Percentiles rank a stretch among this genome's conserved stretches.
Evolutionary conservation across 2,113 vertebrate species (phyloP).

Genomic region (Drymodes brunneopygia): DNA sequence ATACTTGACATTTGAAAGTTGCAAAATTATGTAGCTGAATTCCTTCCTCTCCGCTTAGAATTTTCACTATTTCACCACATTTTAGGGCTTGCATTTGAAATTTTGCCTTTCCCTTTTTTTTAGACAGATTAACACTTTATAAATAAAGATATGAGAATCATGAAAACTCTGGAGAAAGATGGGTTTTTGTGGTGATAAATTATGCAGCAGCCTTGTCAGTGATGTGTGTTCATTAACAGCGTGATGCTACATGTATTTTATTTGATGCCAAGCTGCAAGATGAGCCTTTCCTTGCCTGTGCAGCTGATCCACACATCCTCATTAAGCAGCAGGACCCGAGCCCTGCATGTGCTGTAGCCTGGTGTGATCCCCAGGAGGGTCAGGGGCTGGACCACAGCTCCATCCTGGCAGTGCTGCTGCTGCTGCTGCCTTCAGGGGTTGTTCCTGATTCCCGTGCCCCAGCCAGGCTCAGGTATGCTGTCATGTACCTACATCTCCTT

Average conservation of each 20-base stretch:
- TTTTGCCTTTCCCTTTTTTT: not conserved
- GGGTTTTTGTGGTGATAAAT: not conserved
- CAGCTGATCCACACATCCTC: not conserved
- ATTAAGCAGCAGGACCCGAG: not conserved
- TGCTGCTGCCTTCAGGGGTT: not conserved
- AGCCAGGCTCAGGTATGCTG: not conserved
- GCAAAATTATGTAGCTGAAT: not conserved
- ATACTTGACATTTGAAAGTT: not conserved
- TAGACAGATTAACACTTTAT: not conserved
- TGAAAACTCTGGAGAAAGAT: not conserved
- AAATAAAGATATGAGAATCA: not conserved
- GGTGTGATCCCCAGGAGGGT: rapidly evolving
- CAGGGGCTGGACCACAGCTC: not conserved
- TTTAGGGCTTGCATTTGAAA: not conserved
- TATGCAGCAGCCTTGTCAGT: not conserved
- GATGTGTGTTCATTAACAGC: not conserved
- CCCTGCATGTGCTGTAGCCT: rapidly evolving
- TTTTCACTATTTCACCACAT: not conserved
- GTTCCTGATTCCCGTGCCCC: not conserved
- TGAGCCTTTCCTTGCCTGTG: not conserved
- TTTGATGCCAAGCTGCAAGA: not conserved
- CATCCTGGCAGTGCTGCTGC: not conserved
- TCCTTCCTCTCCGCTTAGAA: not conserved
- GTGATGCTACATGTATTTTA: not conserved
- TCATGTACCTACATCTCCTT: not conserved